Percentiles rank a stretch among this genome's conserved stretches.
phyloP scores from a whole-genome alignment of 2,113 vertebrate genomes.

The Mesoclemmys tuberculata region DNA sequence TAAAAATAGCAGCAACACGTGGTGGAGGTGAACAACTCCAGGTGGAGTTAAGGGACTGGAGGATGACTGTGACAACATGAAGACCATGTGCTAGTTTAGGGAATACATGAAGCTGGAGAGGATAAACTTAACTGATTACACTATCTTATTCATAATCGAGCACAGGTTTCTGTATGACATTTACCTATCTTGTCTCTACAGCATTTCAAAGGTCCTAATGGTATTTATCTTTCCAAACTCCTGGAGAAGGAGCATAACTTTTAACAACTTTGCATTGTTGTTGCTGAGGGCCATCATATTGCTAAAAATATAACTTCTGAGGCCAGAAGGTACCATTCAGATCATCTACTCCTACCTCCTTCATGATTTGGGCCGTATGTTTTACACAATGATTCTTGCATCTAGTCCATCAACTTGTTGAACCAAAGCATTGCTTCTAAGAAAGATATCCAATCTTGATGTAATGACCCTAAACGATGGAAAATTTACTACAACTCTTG shows the following conservation, averaged over 20 bases:
- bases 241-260: no score
- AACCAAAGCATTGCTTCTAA: not conserved
- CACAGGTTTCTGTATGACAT: not conserved
- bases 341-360: not conserved
- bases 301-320: not conserved
- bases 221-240: not conserved
- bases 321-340: not conserved
- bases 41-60: not conserved
- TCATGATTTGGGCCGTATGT: not conserved
- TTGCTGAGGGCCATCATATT: not conserved
- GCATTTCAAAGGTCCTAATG: not conserved
- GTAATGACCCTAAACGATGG: not conserved
- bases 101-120: not conserved
- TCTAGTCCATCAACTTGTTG: not conserved
- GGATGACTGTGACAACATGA: not conserved
- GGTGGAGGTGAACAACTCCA: not conserved
- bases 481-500: not conserved
- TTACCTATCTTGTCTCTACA: not conserved
- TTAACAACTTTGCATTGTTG: not conserved
- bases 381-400: not conserved
- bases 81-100: not conserved
- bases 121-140: not conserved
- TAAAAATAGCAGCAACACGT: not conserved
- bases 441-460: not conserved
- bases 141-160: not conserved